Evolutionary conservation across 2,113 vertebrate species (phyloP), one percentile per base, ranked within the genome.

Genomic region (Eptesicus fuscus): DNA sequence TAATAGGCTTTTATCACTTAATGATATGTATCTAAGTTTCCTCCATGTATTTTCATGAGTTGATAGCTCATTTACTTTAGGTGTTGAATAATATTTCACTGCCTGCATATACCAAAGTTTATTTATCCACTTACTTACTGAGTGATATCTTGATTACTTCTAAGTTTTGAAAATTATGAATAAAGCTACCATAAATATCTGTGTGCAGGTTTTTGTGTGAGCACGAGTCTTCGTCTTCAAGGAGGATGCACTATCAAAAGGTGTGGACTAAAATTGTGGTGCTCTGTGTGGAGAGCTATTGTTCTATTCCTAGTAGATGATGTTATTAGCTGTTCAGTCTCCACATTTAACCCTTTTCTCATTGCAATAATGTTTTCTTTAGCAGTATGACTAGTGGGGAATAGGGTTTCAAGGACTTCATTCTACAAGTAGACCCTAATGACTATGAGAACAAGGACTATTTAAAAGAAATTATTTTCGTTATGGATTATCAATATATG

Each of bases 331-430:
- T 30, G 16, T 65, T 1, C 1, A n/a, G 2, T 61, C 40, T 78
- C 37, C 25, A 91, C 63, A 47, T n/a, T 79, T 88, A 83, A 14
- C 0, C 35, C 56, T 93, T 95, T 85, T 70, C 20, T 96, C 49
- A 73, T 79, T 53, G 67, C 47, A 51, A 71, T 89, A 69, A 71
- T 65, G 30, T 91, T 96, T 96, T 77, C 44, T 87, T 88, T 73
- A 91, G 47, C 13, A 76, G 40, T 89, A 53, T 32, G 20, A 51
- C 63, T 79, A 79, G 93, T 30, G 51, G 79, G 23, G 91, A 73
- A 83, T 53, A 90, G 93, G 28, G 5, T 76, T 35, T 51, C 74
- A 87, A 96, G 79, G 32, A 87, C 22, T 61, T 89, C 30, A 80
- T 73, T 90, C 37, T 85, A 67, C 0, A 80, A 91, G 7, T 32